phyloP scores from a whole-genome alignment of 2,113 vertebrate genomes.

The Ivindomyrus marchei region DNA sequence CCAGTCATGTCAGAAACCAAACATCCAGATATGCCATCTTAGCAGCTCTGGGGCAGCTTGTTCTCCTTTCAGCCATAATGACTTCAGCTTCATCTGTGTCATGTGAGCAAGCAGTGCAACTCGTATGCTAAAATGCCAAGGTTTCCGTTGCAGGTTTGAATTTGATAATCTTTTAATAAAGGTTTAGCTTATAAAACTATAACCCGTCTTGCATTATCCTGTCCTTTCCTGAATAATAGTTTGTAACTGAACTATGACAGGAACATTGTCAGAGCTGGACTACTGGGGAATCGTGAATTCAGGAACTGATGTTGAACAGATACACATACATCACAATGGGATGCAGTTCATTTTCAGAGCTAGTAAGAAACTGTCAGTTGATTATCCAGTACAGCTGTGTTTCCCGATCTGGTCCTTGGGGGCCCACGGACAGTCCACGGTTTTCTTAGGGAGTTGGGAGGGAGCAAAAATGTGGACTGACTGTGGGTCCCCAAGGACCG shows the following conservation, averaged over 20 bases:
- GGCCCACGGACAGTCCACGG: too few species aligned
- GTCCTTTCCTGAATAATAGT: constrained; percentile 40
- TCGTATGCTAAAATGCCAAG: not conserved
- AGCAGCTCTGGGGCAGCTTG: not conserved
- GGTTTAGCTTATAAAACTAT: constrained; percentile 55
- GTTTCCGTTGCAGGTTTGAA: not conserved
- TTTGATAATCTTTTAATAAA: not conserved
- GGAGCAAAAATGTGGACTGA: not conserved
- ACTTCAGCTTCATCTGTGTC: not conserved
- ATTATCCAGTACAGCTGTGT: not conserved
- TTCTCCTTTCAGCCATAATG: not conserved
- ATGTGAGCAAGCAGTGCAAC: not conserved
- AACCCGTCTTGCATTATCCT: constrained; percentile 34
- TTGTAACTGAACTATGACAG: constrained; percentile 37
- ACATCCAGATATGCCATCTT: not conserved
- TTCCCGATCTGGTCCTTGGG: too few species aligned
- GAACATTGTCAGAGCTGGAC: not conserved
- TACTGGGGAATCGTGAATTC: constrained; percentile 17
- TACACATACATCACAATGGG: constrained; percentile 13
- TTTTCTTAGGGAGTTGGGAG: too few species aligned
- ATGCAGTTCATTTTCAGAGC: not conserved
- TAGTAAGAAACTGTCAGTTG: constrained; percentile 27
- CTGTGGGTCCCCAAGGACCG: not conserved
- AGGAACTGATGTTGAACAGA: constrained; percentile 46
- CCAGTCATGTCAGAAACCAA: not conserved